A percentile compares a stretch with the other conserved stretches of the same genome.
Evolutionary conservation across 2,888 invertebrate genomes (phyloP).

Genomic region (Cephus runcator): DNA sequence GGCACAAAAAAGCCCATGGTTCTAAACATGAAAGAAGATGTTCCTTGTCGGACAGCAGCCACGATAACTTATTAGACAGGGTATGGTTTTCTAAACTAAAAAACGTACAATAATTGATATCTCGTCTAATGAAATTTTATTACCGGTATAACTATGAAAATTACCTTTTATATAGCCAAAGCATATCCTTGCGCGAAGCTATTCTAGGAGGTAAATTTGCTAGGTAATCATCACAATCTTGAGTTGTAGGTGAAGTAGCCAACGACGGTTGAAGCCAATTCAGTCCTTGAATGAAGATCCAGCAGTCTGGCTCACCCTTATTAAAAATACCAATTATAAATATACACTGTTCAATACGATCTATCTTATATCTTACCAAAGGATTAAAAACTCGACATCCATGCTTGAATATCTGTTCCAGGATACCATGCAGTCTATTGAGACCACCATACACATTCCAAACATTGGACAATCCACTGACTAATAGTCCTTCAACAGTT

Average conservation of each 20-base stretch:
- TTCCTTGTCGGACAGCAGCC: constrained; percentile 72
- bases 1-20: constrained; percentile 71
- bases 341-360: neutral
- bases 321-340: constrained; percentile 28
- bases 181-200: constrained; percentile 67
- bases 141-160: neutral
- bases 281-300: constrained; percentile 71
- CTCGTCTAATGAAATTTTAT: constrained; percentile 5
- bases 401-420: constrained; percentile 71
- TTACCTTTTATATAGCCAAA: constrained; percentile 68
- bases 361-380: constrained; percentile 52
- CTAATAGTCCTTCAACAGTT: constrained; percentile 70
- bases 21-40: constrained; percentile 72
- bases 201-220: constrained; percentile 65
- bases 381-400: constrained; percentile 66
- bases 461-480: constrained; percentile 70
- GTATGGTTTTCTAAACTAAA: constrained; percentile 70
- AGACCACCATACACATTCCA: constrained; percentile 72
- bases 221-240: constrained; percentile 59
- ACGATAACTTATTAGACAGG: constrained; percentile 71
- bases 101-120: constrained; percentile 4
- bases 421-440: constrained; percentile 68
- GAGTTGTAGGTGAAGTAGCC: constrained; percentile 65
- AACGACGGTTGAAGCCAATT: constrained; percentile 72
- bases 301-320: constrained; percentile 68